These are phyloP conservation scores for Eupithecia tripunctaria DNA, from an alignment of 2,888 invertebrate species.

Conservation along the genomic window DNA sequence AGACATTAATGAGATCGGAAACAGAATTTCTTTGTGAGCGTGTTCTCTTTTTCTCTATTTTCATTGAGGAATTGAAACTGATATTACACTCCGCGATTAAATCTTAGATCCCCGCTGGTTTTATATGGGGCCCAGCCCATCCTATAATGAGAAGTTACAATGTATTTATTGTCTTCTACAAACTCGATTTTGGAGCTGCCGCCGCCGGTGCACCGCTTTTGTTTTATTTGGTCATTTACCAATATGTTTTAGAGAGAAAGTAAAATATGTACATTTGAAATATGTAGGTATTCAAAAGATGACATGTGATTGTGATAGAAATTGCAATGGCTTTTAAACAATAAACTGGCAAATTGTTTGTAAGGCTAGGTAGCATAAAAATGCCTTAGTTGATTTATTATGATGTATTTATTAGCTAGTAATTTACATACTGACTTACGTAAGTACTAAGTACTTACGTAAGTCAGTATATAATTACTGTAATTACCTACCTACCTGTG, in stretches of 20 bases:
- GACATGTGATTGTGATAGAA: not conserved
- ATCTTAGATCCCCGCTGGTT: not conserved
- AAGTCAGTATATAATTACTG: not conserved
- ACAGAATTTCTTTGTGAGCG: constrained; percentile 23
- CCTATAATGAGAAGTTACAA: not conserved
- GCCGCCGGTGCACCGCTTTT: no score
- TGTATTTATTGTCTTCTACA: not conserved
- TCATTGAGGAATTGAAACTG: not conserved
- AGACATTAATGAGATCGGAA: constrained; percentile 42
- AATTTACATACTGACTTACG: not conserved
- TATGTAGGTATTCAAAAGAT: not conserved
- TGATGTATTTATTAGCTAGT: not conserved
- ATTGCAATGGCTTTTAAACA: not conserved
- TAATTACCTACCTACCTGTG: not conserved
- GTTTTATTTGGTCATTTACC: not conserved
- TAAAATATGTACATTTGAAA: not conserved
- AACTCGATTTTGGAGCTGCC: not conserved
- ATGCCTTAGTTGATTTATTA: not conserved
- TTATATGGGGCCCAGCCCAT: not conserved
- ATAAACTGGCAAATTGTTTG: not conserved
- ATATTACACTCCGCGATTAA: not conserved
- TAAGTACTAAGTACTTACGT: not conserved
- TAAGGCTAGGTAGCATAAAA: not conserved
- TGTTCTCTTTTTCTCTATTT: not conserved
- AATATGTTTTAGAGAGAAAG: not conserved